These are phyloP conservation scores for Balaenoptera acutorostrata DNA, from an alignment of 2,113 vertebrate species.

Conservation along the genomic window DNA sequence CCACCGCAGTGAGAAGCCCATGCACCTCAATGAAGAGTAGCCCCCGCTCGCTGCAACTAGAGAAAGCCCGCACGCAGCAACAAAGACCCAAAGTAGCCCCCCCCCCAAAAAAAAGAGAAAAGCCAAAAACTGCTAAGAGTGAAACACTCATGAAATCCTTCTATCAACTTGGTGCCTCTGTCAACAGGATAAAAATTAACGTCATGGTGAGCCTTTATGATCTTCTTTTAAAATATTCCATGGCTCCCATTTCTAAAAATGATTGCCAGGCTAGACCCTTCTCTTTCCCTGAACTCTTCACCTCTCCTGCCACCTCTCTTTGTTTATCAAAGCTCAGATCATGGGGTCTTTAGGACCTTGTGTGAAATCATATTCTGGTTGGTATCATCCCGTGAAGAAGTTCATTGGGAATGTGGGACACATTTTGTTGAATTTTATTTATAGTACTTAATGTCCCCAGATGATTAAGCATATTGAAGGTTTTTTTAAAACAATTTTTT, in stretches of 20 bases:
- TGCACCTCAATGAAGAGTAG: too few species aligned
- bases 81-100: too few species aligned
- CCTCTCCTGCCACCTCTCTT: background rate
- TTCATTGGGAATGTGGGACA: constrained; percentile 1
- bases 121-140: background rate
- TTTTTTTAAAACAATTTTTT: background rate
- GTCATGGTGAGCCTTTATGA: background rate
- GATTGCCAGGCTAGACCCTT: background rate
- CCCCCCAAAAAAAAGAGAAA: background rate
- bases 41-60: too few species aligned
- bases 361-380: background rate
- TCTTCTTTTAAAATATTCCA: background rate
- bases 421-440: constrained; percentile 20
- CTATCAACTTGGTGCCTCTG: background rate
- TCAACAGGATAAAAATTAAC: background rate
- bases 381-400: background rate
- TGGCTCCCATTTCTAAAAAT: background rate
- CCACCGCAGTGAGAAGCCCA: too few species aligned
- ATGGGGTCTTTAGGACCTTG: background rate
- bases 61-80: too few species aligned
- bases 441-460: constrained; percentile 1
- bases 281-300: background rate
- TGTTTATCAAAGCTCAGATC: constrained; percentile 16
- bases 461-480: background rate
- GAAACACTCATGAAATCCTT: background rate